A percentile compares a stretch with the other conserved stretches of the same genome.
These are phyloP conservation scores for Semnornis frantzii DNA, from an alignment of 2,113 vertebrate genomes.

Conservation along the genomic window DNA sequence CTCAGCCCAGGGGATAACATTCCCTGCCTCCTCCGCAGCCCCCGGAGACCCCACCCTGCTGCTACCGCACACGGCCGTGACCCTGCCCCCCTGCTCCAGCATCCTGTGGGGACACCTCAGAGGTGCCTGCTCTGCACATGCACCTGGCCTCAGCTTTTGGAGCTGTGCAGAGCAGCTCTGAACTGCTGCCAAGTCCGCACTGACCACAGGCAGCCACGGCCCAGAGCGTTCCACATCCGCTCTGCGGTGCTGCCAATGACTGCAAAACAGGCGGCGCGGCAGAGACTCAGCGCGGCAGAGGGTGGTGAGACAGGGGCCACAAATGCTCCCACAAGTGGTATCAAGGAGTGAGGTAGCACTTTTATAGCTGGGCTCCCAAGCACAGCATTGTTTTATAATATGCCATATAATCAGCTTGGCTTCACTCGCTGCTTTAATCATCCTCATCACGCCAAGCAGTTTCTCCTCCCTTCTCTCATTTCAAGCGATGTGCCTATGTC, in stretches of 20 bases:
- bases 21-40: not conserved
- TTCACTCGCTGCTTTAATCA: constrained; percentile 38
- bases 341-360: constrained; percentile 25
- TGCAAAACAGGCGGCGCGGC: not conserved
- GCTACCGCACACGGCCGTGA: rapidly evolving
- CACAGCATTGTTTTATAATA: constrained; percentile 37
- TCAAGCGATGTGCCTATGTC: not conserved
- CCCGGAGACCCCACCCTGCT: not conserved
- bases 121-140: not conserved
- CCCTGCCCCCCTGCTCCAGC: not conserved
- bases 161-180: not conserved
- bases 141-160: not conserved
- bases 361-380: constrained; percentile 15
- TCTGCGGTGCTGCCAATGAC: not conserved
- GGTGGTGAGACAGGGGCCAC: too few species aligned
- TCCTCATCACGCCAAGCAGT: not conserved
- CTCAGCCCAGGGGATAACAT: not conserved
- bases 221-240: not conserved
- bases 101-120: not conserved
- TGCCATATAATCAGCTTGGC: constrained; percentile 20
- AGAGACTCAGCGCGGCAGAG: not conserved
- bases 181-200: not conserved
- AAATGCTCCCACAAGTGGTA: constrained; percentile 14
- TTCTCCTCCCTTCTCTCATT: not conserved
- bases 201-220: not conserved